phyloP scores from a whole-genome alignment of 1,140 invertebrate genomes.

The Pissodes strobi region DNA sequence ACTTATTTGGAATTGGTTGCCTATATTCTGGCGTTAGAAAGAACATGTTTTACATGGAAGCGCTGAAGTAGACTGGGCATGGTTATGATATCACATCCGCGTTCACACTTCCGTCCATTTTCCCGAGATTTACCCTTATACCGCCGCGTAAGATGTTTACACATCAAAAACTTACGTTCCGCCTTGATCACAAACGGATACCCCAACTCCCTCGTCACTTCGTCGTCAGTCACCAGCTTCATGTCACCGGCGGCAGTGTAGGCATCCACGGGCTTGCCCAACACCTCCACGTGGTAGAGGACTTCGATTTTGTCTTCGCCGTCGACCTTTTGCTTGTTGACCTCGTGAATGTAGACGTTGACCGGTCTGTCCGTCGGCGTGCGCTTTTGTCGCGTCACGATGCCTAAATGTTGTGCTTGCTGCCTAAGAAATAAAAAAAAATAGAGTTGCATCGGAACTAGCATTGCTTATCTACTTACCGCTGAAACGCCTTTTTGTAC shows the following conservation, averaged over 20 bases:
- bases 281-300: slow-evolving; percentile 78
- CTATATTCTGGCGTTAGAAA: no score
- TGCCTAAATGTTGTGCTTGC: slow-evolving; percentile 71
- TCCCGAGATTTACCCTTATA: no score
- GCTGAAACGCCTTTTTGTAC: slow-evolving; percentile 68
- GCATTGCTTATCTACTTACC: no score
- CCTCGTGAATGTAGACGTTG: slow-evolving; percentile 58
- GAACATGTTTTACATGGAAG: no score
- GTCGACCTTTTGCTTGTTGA: slow-evolving; percentile 54
- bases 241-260: slow-evolving; percentile 78
- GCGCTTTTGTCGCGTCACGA: slow-evolving; percentile 52
- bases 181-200: slow-evolving; percentile 77
- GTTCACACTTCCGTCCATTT: no score
- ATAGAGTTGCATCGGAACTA: no score
- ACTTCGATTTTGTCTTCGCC: slow-evolving; percentile 59
- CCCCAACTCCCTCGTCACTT: slow-evolving; percentile 74
- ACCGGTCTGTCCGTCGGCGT: slow-evolving; percentile 49
- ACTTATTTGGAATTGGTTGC: no score
- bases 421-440: slow-evolving; percentile 60
- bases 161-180: slow-evolving; percentile 74
- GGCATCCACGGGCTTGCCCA: slow-evolving; percentile 75
- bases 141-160: no score
- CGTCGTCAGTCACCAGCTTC: slow-evolving; percentile 72
- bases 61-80: no score
- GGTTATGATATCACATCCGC: no score